Evolutionary conservation across 2,113 vertebrate genomes (phyloP), one percentile per base, ranked within the genome.

Genomic region (Sphaerodactylus townsendi): DNA sequence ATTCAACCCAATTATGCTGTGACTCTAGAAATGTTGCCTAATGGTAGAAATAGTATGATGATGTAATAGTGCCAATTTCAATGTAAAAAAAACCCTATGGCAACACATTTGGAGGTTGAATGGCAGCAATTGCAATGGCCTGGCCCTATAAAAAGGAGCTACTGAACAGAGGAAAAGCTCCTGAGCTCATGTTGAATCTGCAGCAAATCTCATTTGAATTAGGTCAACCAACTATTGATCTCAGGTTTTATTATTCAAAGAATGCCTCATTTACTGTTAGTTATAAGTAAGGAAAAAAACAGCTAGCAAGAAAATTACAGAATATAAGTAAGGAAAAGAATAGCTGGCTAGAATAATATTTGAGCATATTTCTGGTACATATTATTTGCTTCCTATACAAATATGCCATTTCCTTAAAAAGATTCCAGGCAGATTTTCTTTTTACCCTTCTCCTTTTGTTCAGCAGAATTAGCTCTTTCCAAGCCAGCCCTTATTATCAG

Each of bases 401-500:
- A 66, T 19, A 79, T 35, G 41, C 9, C n/a, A 14, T 79, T 79
- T 66, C 66, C 6, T 70, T 6, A 79, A 81, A 89, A 87, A 0
- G 11, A 50, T 41, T 2, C 1, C 79, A 50, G 71, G 17, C 35
- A 53, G 13, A 48, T 78, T 74, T 3, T 21, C 33, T 2, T 5
- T 0, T 73, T n/a, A 1, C 4, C 83, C 3, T 0, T 35, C 2
- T 0, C 15, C 70, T 72, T 86, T 1, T 68, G 76, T 23, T 84
- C 13, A 5, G 62, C 81, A 56, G 0, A 65, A 13, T 80, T 88
- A 68, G 70, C 8, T 80, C 3, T 4, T 23, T 82, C 76, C 39
- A 86, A 84, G 35, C 62, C 4, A 11, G 4, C 84, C 82, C 15
- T 90, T 82, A 88, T 35, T 72, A 80, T 7, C 59, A 69, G 21